Base-by-base conservation (phyloP, 2,888 invertebrate species). In the Troglohyphantes excavatus region DNA sequence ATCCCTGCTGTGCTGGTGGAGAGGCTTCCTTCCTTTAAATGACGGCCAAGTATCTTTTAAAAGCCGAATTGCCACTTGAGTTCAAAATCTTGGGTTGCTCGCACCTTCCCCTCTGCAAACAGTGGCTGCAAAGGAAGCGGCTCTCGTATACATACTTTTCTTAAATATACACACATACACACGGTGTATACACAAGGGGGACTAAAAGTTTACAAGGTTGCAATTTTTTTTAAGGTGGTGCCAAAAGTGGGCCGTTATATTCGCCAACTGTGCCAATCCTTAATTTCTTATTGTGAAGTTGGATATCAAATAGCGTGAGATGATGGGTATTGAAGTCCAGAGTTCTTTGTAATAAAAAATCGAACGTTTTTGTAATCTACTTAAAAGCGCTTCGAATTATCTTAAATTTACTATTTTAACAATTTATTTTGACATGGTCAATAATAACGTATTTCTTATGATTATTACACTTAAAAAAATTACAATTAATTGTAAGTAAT, bases 41-140 rank as follows among this genome's bases (percentile, higher is more conserved):
- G 65, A 79, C 79, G 79, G 87, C 65, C 72, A 73, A 87, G 79
- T 81, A 87, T 79, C 79, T 65, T 73, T 79, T 87, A 86, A 87
- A 78, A 79, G 79, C 79, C 70, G 87, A 87, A 87, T 87, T 79
- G 65, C 87, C 87, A 53, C 79, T 79, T 43, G 23, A 26, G 21
- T 59, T 61, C 33, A 78, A 86, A 70, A 78, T 17, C 21, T 46
- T 27, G 6, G 3, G n/a, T n/a, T n/a, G n/a, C n/a, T n/a, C n/a
- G n/a, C n/a, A n/a, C n/a, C 19, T 53, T 46, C 79, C 72, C 79
- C 53, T 87, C 65, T 53, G 79, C 73, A 87, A 87, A 87, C 87
- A 87, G 79, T 65, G 87, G 78, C 70, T 72, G 39, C 79, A 59
- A 81, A 21, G n/a, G 70, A 27, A 27, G 76, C 78, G 78, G 70